Percentiles rank a stretch among this genome's conserved stretches.
phyloP scores from a whole-genome alignment of 2,888 invertebrate species.

The Agonum fuliginosum region DNA sequence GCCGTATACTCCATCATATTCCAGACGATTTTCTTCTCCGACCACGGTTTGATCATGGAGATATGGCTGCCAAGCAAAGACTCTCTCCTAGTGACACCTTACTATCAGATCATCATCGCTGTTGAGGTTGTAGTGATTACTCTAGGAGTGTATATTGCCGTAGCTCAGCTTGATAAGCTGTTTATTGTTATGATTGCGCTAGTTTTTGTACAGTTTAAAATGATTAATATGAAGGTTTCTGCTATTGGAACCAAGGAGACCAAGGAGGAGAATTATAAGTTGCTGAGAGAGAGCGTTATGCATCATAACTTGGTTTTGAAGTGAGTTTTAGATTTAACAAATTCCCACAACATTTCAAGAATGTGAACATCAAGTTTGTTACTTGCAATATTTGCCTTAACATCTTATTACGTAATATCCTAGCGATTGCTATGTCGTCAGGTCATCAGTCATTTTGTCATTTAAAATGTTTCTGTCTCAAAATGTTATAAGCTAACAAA shows the following conservation, averaged over 20 bases:
- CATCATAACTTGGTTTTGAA: conserved; percentile 10
- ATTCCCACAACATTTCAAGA: no score
- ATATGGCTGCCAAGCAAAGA: conserved; percentile 6
- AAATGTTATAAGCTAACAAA: no score
- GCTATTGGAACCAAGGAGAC: background rate
- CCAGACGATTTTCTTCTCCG: background rate
- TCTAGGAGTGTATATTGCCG: background rate
- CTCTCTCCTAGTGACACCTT: background rate
- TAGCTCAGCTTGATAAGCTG: conserved; percentile 7
- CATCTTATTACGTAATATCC: no score
- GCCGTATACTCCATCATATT: conserved; percentile 6
- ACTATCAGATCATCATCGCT: background rate
- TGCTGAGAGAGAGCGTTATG: conserved; percentile 6
- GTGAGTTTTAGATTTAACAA: no score
- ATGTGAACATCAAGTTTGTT: no score
- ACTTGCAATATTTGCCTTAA: no score
- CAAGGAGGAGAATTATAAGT: background rate
- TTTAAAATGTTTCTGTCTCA: no score
- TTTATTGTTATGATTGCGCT: conserved; percentile 22
- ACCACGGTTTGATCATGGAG: conserved; percentile 6
- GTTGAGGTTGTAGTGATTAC: background rate
- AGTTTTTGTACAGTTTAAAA: conserved; percentile 9
- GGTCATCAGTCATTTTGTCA: no score
- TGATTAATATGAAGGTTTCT: conserved; percentile 1
- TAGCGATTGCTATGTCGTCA: no score